These are phyloP conservation scores for Musca domestica DNA, from an alignment of 1,140 invertebrate genomes.

Conservation along the genomic window DNA sequence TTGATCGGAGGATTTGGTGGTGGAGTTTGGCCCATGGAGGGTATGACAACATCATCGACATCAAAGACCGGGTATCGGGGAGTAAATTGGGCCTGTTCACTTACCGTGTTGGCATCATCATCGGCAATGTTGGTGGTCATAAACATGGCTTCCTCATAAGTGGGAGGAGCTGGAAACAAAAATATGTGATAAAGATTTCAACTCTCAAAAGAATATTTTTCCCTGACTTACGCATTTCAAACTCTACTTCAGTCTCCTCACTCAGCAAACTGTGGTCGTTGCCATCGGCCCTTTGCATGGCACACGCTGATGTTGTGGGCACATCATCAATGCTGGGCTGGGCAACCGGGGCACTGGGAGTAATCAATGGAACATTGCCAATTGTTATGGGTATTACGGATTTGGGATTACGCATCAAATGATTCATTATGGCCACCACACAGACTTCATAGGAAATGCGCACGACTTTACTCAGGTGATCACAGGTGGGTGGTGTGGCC, in stretches of 20 bases:
- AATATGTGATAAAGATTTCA: too few species aligned
- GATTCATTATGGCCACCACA: constrained; percentile 46
- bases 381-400: constrained; percentile 45
- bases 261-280: constrained; percentile 24
- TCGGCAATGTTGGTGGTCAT: constrained; percentile 49
- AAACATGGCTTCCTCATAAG: constrained; percentile 49
- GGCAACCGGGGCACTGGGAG: constrained; percentile 14
- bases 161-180: constrained; percentile 39
- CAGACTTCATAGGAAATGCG: constrained; percentile 46
- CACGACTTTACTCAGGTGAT: constrained; percentile 46
- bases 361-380: constrained; percentile 41
- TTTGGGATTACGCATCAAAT: constrained; percentile 44
- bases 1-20: constrained; percentile 42
- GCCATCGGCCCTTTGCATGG: constrained; percentile 31
- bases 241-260: constrained; percentile 34
- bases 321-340: constrained; percentile 34
- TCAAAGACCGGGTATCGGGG: constrained; percentile 49
- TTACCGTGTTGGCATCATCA: constrained; percentile 44
- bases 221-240: constrained; percentile 35
- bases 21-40: constrained; percentile 30
- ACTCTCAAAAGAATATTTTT: not conserved
- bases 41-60: constrained; percentile 36
- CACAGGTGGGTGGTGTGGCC: constrained; percentile 55
- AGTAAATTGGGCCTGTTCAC: constrained; percentile 40
- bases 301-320: constrained; percentile 40